Percentiles rank a stretch among this genome's conserved stretches.
Evolutionary conservation across 2,797 vertebrate species (phyloP).

Genomic region (Oophaga sylvatica): DNA sequence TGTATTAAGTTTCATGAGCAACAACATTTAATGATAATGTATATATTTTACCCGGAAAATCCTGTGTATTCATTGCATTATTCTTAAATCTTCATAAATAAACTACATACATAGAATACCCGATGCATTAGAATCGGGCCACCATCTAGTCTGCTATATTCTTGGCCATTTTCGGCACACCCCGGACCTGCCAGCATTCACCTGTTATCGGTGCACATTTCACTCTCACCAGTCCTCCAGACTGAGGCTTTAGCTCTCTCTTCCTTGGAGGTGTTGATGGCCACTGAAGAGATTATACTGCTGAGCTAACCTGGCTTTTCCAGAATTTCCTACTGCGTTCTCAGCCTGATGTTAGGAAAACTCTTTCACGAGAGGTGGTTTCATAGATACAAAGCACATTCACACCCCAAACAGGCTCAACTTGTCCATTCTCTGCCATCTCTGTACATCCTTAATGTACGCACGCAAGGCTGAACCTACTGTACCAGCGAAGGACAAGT

Average conservation of each 20-base stretch:
- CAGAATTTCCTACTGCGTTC: constrained; percentile 42
- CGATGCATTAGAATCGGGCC: too few relatives aligned
- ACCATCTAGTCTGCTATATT: constrained; percentile 16
- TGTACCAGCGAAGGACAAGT: constrained; percentile 10
- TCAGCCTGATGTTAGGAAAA: constrained; percentile 47
- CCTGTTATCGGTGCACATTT: constrained; percentile 48
- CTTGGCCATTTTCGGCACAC: constrained; percentile 12
- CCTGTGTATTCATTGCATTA: too few relatives aligned
- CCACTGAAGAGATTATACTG: constrained; percentile 19
- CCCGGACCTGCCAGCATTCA: neutral
- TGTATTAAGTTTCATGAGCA: too few relatives aligned
- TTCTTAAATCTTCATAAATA: too few relatives aligned
- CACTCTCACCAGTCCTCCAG: neutral
- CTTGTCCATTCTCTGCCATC: constrained; percentile 19
- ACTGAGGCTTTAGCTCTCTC: constrained; percentile 20
- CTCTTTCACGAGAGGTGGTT: constrained; percentile 29
- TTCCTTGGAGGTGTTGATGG: constrained; percentile 51
- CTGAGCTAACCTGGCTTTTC: constrained; percentile 17
- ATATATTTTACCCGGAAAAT: too few relatives aligned
- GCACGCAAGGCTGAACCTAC: neutral
- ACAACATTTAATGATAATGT: too few relatives aligned
- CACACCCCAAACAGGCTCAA: constrained; percentile 30
- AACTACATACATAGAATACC: too few relatives aligned
- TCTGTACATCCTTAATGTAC: neutral
- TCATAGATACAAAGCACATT: constrained; percentile 24